Evolutionary conservation across 2,113 vertebrate genomes (phyloP).

Genomic region (Muscicapa adusta): DNA sequence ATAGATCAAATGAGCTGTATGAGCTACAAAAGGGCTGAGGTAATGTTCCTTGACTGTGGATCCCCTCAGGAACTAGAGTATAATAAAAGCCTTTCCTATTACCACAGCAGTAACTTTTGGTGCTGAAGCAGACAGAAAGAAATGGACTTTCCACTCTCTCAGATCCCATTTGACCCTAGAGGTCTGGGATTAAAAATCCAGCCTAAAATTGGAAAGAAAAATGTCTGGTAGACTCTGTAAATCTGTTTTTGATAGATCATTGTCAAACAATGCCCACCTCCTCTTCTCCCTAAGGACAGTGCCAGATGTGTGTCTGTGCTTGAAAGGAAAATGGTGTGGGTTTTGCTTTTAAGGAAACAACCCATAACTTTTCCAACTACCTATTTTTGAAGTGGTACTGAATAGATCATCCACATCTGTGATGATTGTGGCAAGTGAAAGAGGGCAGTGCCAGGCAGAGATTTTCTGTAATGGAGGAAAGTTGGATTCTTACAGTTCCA

Average conservation of each 20-base stretch:
- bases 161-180: background rate
- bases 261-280: fast-evolving
- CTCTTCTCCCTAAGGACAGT: fast-evolving
- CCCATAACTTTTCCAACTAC: background rate
- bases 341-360: background rate
- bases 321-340: background rate
- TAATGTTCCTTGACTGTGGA: background rate
- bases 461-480: constrained; percentile 50
- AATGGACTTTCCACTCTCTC: background rate
- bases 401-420: background rate
- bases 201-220: background rate
- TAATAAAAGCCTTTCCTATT: background rate
- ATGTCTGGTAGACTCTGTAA: background rate
- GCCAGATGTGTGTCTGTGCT: background rate
- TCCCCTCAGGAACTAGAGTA: background rate
- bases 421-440: background rate
- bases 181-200: background rate
- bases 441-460: constrained; percentile 4
- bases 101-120: background rate
- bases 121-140: background rate
- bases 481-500: constrained; percentile 27
- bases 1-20: background rate
- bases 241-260: background rate
- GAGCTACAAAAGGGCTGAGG: background rate
- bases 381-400: background rate